Percentiles rank a stretch among this genome's conserved stretches.
phyloP scores from a whole-genome alignment of 2,888 invertebrate species.

The Adelognathus sp. region DNA sequence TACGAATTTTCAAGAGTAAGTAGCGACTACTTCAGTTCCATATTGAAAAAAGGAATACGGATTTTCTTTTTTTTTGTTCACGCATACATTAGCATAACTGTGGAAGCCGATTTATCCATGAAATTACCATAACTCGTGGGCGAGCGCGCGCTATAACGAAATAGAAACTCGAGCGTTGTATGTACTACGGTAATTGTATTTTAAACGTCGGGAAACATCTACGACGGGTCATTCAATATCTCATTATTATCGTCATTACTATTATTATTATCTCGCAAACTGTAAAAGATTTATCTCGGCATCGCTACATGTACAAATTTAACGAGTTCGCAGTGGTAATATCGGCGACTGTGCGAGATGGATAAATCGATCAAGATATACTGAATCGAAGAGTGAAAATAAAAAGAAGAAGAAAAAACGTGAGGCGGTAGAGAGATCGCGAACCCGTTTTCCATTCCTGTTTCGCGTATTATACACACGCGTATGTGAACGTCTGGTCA shows the following conservation, averaged over 20 bases:
- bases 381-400: neutral
- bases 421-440: slow-evolving; percentile 2
- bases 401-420: neutral
- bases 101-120: neutral
- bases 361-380: slow-evolving; percentile 10
- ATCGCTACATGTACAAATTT: neutral
- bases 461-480: slow-evolving; percentile 17
- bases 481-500: no score
- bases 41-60: neutral
- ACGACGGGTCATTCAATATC: neutral
- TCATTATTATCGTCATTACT: neutral
- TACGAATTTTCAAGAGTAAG: no score
- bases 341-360: neutral
- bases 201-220: slow-evolving; percentile 10
- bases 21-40: no score
- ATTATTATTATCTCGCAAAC: neutral
- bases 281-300: neutral
- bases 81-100: slow-evolving; percentile 23
- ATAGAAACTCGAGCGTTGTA: neutral
- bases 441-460: slow-evolving; percentile 53
- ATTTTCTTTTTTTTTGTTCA: slow-evolving; percentile 9
- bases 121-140: slow-evolving; percentile 37
- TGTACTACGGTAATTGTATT: neutral
- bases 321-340: neutral
- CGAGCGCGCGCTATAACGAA: neutral